Base-by-base conservation (phyloP, 2,113 vertebrate species). In the Rhinichthys klamathensis region DNA sequence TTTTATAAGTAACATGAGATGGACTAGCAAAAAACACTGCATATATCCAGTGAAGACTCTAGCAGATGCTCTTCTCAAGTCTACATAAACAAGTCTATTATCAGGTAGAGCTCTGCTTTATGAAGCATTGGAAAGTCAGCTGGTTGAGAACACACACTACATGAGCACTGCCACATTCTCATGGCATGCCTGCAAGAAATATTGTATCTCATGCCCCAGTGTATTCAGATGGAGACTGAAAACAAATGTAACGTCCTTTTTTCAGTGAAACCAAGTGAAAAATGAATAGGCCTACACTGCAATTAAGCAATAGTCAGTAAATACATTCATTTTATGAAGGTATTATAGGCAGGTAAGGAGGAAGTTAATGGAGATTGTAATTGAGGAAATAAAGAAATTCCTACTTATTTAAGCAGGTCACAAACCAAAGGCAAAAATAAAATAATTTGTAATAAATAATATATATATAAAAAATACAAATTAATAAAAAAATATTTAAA, bases 51-150 rank as follows among this genome's bases (percentile, higher is more conserved):
- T 25, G 21, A 41, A 23, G 2, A 73, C 38, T n/a, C 38, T 9
- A 69, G 30, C 65, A 35, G 35, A 69, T 69, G 65, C 54, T 21
- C 2, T 7, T 21, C 54, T 56, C 6, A 21, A n/a, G n/a, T n/a
- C n/a, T n/a, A n/a, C n/a, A n/a, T n/a, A n/a, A n/a, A n/a, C 18
- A 63, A 63, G 32, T 70, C 30, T 10, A 83, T 83, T 73, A 85
- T 79, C 74, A 32, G 51, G n/a, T 78, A 32, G 74, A 79, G 44
- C 56, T 85, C 51, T 85, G 87, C 76, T 69, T 63, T 10, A 51
- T 54, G 35, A 46, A 58, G 56, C 38, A 63, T 83, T 83, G 35
- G 81, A 58, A 81, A 56, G 61, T 92, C 92, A 92, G 92, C 91
- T 92, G 91, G 80, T 63, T 82, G 90, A 81, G 85, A 90, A 58